A percentile compares a stretch with the other conserved stretches of the same genome.
Evolutionary conservation across 2,113 vertebrate species (phyloP).

Genomic region (Aramus guarauna): DNA sequence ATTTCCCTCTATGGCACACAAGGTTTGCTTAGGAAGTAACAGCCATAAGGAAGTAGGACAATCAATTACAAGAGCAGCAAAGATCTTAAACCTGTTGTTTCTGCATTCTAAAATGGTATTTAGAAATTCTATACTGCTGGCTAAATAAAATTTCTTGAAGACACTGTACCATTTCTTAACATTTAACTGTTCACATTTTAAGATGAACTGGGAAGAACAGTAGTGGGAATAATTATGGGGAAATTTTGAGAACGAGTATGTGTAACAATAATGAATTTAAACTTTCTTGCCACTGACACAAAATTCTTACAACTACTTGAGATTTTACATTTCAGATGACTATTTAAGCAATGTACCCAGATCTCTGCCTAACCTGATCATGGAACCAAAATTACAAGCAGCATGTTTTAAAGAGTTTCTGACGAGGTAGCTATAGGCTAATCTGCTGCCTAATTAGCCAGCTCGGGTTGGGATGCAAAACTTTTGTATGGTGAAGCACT

Average conservation of each 20-base stretch:
- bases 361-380: not conserved
- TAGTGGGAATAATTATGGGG: not conserved
- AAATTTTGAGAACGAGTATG: not conserved
- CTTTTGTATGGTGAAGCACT: not conserved
- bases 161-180: not conserved
- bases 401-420: not conserved
- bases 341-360: not conserved
- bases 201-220: not conserved
- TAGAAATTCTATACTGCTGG: not conserved
- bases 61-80: not conserved
- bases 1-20: not conserved
- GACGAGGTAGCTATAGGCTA: not conserved
- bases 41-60: not conserved
- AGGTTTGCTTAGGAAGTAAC: not conserved
- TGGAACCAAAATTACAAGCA: not conserved
- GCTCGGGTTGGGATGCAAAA: not conserved
- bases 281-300: not conserved
- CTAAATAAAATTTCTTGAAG: not conserved
- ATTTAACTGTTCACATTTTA: not conserved
- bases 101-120: not conserved
- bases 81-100: not conserved
- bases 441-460: not conserved
- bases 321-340: not conserved
- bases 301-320: not conserved
- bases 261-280: not conserved